Percentiles rank a stretch among this genome's conserved stretches.
Conservation (phyloP, 2,113 vertebrate species). For the Marmota flaviventris region DNA sequence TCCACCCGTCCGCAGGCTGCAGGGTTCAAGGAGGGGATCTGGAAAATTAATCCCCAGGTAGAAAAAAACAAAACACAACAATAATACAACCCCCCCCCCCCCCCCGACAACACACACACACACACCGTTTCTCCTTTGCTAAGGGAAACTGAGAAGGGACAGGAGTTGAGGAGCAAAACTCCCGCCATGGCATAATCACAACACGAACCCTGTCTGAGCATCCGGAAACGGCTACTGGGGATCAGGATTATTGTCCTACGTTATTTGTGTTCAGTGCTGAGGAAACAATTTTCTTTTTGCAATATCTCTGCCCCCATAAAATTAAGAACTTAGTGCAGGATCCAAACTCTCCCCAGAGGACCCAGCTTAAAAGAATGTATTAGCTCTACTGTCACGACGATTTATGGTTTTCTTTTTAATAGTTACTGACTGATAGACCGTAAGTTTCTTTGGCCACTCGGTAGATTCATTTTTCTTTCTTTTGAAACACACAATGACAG, state of each 20-base stretch:
- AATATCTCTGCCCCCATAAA: conserved; percentile 64
- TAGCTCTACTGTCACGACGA: conserved; percentile 20
- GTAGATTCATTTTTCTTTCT: conserved; percentile 66
- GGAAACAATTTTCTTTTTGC: conserved; percentile 67
- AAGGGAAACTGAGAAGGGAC: background rate
- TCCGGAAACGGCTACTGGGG: background rate
- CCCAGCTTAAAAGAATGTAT: conserved; percentile 62
- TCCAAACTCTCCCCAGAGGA: conserved; percentile 58
- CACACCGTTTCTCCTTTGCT: background rate
- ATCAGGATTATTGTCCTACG: conserved; percentile 29
- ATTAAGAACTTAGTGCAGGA: conserved; percentile 63
- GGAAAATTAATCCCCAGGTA: background rate
- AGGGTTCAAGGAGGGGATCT: background rate
- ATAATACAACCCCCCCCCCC: background rate
- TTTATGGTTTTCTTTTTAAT: conserved; percentile 69
- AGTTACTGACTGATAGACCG: conserved; percentile 26
- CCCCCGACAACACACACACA: too few species aligned
- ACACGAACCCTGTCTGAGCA: background rate
- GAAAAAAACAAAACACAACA: background rate
- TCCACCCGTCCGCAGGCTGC: background rate
- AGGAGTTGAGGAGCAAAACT: background rate
- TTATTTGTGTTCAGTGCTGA: conserved; percentile 63
- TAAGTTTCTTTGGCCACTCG: conserved; percentile 51
- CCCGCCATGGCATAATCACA: background rate
- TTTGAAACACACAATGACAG: conserved; percentile 21